Conservation (phyloP, 2,888 invertebrate species). For the Sisyra nigra region DNA sequence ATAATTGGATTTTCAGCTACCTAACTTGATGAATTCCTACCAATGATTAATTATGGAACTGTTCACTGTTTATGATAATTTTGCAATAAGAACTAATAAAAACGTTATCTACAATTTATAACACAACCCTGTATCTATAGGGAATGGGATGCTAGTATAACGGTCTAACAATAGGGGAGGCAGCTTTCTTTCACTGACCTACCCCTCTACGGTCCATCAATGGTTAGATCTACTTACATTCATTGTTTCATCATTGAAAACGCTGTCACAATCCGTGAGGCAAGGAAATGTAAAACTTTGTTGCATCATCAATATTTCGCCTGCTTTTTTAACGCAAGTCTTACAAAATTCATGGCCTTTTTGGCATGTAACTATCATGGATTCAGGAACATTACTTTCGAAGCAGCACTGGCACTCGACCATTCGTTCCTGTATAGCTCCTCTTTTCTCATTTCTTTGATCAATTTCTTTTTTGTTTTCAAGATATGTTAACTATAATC, state of each 20-base stretch:
- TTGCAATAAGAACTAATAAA: not conserved
- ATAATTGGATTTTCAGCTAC: too few species aligned
- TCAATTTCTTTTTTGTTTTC: too few species aligned
- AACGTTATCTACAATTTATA: not conserved
- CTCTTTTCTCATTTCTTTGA: too few species aligned
- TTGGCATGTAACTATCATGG: slow-evolving; percentile 24
- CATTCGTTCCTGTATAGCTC: too few species aligned
- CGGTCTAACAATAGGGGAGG: not conserved
- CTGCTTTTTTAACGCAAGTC: slow-evolving; percentile 24
- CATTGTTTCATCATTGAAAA: slow-evolving; percentile 22
- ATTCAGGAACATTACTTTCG: slow-evolving; percentile 31
- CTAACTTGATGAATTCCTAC: too few species aligned
- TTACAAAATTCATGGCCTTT: slow-evolving; percentile 30
- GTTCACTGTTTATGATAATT: too few species aligned
- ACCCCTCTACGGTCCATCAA: not conserved
- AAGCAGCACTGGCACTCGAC: slow-evolving; percentile 36
- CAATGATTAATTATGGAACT: too few species aligned
- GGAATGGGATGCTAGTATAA: not conserved
- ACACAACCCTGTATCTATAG: not conserved
- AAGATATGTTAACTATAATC: too few species aligned
- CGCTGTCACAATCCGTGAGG: slow-evolving; percentile 23
- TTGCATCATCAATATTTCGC: slow-evolving; percentile 25
- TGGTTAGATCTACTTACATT: slow-evolving; percentile 14
- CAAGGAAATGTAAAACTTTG: slow-evolving; percentile 28
- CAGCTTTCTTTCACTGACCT: not conserved